phyloP scores from a whole-genome alignment of 2,888 invertebrate genomes.

The Trachelus tabidus region DNA sequence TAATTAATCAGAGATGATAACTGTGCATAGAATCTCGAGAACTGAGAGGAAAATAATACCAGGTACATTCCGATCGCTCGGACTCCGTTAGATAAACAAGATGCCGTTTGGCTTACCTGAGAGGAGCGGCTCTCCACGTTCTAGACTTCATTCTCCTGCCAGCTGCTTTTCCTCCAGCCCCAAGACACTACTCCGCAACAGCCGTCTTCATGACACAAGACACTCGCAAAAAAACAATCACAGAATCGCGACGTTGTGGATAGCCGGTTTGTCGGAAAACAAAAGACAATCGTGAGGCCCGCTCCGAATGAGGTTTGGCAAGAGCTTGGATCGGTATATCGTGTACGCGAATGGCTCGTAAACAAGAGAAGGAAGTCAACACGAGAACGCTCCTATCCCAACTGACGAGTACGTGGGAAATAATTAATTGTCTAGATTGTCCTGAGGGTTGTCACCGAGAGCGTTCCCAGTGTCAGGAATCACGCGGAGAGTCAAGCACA shows the following conservation, averaged over 20 bases:
- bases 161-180: not conserved
- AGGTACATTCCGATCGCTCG: not conserved
- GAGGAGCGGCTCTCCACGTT: not conserved
- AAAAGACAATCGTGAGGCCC: not conserved
- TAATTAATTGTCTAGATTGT: not conserved
- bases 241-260: not conserved
- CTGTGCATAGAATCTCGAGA: not conserved
- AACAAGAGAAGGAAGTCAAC: not conserved
- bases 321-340: not conserved
- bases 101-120: not conserved
- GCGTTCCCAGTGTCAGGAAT: not conserved
- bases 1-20: not conserved
- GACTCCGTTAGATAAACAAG: not conserved
- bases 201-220: not conserved
- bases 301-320: not conserved
- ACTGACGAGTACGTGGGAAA: not conserved
- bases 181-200: not conserved
- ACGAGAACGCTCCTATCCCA: not conserved
- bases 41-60: not conserved
- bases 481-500: not conserved
- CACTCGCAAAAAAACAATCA: not conserved
- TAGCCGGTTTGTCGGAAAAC: not conserved
- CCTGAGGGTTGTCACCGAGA: not conserved
- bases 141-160: not conserved
- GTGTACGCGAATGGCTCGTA: not conserved